Evolutionary conservation across 2,113 vertebrate genomes (phyloP), one percentile per base, ranked within the genome.

Genomic region (Tinamus guttatus): DNA sequence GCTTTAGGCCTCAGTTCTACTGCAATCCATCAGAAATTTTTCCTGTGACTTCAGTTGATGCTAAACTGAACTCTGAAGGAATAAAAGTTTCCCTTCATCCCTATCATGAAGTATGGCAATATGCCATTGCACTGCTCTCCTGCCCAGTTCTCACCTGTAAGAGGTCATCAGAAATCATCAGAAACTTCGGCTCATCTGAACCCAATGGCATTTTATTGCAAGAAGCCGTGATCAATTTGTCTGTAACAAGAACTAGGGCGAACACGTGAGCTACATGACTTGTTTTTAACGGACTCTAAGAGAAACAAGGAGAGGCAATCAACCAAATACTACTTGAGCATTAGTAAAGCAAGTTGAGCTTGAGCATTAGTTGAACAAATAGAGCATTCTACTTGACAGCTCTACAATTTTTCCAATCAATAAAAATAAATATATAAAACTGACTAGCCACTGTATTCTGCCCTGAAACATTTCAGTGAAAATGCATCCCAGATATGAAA

Each of bases 61-160:
- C 41, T 51, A 36, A 56, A 36, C 5, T 51, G 68, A 47, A 3
- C 7, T 25, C 16, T 60, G 16, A 47, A 58, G 38, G 16, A 52
- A 22, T 6, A 60, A 64, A 0, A 0, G 0, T 60, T 87, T 81
- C 2, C 0, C 2, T 56, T 38, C 20, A 2, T 73, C 10, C 30
- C n/a, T 74, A 1, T 40, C 43, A 47, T 5, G 49, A 70, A 74
- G 8, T 25, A 41, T 8, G 73, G 8, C 30, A 43, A 4, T 27
- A 32, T 9, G 30, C n/a, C 38, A 41, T 28, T 28, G 63, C 40
- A 11, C 41, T 32, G 21, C 28, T 32, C 43, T 45, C 43, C 45
- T 47, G 22, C 47, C 18, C 20, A 15, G 27, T 22, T 67, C 15
- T 40, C n/a, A 85, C 20, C 11, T 20, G 43, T 36, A n/a, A 67